Base-by-base conservation (phyloP, 2,888 invertebrate species). In the Eilema caniola region DNA sequence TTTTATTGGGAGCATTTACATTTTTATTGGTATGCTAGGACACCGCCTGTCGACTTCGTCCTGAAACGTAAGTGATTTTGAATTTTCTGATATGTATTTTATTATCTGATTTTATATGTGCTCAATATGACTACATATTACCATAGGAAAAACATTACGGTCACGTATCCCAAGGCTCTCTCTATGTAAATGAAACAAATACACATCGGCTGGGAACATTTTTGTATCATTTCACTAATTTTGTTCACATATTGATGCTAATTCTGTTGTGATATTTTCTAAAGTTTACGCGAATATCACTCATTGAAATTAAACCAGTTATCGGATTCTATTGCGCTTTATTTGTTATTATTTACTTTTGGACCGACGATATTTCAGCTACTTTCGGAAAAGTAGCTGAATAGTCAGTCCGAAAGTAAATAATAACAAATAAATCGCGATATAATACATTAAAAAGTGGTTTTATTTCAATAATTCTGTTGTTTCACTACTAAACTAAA, bases 61-160 rank as follows among this genome's bases (percentile, higher is more conserved):
- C 91, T 92, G 91, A 92, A 91, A 93, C 95, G 94, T 95, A 95
- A 95, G 95, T 95, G 95, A 95, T 95, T 95, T 94, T 94, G 93
- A 93, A 95, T 95, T 95, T 95, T 94, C 92, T 93, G 93, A 94
- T 94, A 93, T 93, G 91, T 94, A 93, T 95, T 95, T 95, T 95
- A 95, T 91, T 94, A 93, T 94, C 92, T 92, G 90, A 89, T 93
- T 95, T 95, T 94, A 95, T 94, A 90, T 92, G 86, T 89, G 90
- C 90, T 90, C 94, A 89, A 93, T 94, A 92, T 93, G 91, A 90
- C 91, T 90, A 86, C 89, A 83, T 85, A 91, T 93, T 92, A 90
- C 92, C 92, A 93, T 92, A 91, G 85, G 86, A 87, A 88, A 89
- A 86, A 88, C 89, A 91, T 93, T 91, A 90, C 88, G 89, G 86